Evolutionary conservation across 2,888 invertebrate species (phyloP), one percentile per base, ranked within the genome.

Genomic region (Hemistola chrysoprasaria): DNA sequence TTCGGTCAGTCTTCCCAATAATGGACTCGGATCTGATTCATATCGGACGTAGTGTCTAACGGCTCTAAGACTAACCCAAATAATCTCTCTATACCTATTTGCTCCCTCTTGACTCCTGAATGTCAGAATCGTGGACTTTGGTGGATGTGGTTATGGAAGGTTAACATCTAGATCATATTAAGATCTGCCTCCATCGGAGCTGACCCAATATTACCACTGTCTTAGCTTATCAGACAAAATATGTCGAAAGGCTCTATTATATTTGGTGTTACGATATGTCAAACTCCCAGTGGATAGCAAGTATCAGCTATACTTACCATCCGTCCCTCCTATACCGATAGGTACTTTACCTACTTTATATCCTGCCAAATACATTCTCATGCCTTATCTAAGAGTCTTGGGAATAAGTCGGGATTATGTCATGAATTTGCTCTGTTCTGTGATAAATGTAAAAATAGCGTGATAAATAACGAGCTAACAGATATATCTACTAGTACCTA

Each of bases 371-470:
- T 59, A 56, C 51, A 42, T 58, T 54, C 48, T 61, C 51, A 23
- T 55, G 56, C 53, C 56, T 56, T 59, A 48, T 59, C 40, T 46
- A 16, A 45, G 52, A 58, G 49, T 44, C 59, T 25, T 22, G 61
- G 59, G 59, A 62, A 62, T 61, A 63, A 49, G 53, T 50, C 43
- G 47, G 50, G 51, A 59, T 63, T 62, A 58, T 62, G 56, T 59
- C 61, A 54, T 59, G 61, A 40, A 48, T 59, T 51, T 50, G 39
- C 44, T 51, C 35, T 37, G 11, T 48, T 21, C 53, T 51, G 53
- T 57, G 62, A 62, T 54, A 63, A 64, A 65, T 60, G 54, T 58
- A 52, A 53, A 65, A 65, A 62, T 53, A 56, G 56, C 50, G 60
- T 64, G 56, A 57, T 46, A 55, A 59, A 64, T 53, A 46, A 50